A percentile compares a stretch with the other conserved stretches of the same genome.
phyloP scores from a whole-genome alignment of 2,113 vertebrate genomes.

The Anguilla rostrata region DNA sequence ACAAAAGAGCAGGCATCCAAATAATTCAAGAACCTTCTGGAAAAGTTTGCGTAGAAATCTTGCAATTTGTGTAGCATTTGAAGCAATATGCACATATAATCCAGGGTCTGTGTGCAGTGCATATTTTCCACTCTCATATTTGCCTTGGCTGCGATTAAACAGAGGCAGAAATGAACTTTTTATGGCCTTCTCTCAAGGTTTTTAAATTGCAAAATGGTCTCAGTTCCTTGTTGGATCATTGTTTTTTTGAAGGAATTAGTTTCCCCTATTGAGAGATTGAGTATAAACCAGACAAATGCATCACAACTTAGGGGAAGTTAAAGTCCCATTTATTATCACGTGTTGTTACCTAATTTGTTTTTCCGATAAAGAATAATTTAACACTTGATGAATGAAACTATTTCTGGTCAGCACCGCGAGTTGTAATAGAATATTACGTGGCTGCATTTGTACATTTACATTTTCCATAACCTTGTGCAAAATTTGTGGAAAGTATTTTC shows the following conservation, averaged over 20 bases:
- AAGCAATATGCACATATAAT: background rate
- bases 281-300: constrained; percentile 1
- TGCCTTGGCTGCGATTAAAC: background rate
- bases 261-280: background rate
- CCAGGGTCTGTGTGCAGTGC: too few species aligned
- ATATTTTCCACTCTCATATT: background rate
- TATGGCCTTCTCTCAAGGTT: background rate
- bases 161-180: background rate
- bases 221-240: background rate
- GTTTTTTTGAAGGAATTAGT: background rate
- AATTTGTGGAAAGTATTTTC: background rate
- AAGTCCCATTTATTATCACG: background rate
- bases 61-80: background rate
- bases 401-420: background rate
- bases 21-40: background rate
- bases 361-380: background rate
- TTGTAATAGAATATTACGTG: background rate
- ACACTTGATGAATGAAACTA: background rate
- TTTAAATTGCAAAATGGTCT: background rate
- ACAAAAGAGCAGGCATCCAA: background rate
- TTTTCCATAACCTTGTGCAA: background rate
- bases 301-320: constrained; percentile 4
- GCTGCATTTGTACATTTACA: background rate
- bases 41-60: background rate
- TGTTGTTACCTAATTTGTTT: background rate